These are phyloP conservation scores for Ectropis grisescens DNA, from an alignment of 1,140 invertebrate species.

Conservation along the genomic window DNA sequence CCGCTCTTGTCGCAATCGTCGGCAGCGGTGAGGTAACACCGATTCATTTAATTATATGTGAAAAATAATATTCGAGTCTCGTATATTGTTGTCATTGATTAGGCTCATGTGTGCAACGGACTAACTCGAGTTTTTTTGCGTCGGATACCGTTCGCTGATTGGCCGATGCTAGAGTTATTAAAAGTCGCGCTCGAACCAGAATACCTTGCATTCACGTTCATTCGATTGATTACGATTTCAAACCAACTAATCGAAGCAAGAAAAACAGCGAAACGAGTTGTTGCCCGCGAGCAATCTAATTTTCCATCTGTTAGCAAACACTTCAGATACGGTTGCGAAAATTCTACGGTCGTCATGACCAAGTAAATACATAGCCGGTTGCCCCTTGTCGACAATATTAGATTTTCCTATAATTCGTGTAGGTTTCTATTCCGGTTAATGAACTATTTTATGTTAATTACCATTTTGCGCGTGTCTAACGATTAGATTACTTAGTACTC, in stretches of 20 bases:
- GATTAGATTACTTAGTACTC: slow-evolving; percentile 30
- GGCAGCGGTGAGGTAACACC: slow-evolving; percentile 56
- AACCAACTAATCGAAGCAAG: slow-evolving; percentile 24
- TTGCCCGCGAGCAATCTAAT: too few species aligned
- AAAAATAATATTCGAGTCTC: slow-evolving; percentile 33
- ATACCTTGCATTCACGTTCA: slow-evolving; percentile 28
- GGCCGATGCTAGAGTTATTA: slow-evolving; percentile 19
- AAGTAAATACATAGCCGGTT: too few species aligned
- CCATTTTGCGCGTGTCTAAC: slow-evolving; percentile 22
- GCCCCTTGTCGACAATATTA: too few species aligned
- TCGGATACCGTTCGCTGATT: slow-evolving; percentile 17
- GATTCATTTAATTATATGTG: slow-evolving; percentile 59
- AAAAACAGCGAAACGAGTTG: slow-evolving; percentile 26
- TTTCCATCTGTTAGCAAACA: too few species aligned
- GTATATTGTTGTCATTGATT: slow-evolving; percentile 29
- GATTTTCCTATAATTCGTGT: too few species aligned
- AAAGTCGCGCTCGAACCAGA: slow-evolving; percentile 27
- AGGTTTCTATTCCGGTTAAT: too few species aligned
- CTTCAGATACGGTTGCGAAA: too few species aligned
- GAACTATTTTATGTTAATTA: too few species aligned
- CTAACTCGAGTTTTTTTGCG: slow-evolving; percentile 22
- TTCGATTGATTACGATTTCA: slow-evolving; percentile 27
- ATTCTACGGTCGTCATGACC: too few species aligned
- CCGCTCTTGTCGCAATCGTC: slow-evolving; percentile 60
- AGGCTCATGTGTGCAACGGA: slow-evolving; percentile 13